phyloP scores from a whole-genome alignment of 2,113 vertebrate species.

The Conger conger region DNA sequence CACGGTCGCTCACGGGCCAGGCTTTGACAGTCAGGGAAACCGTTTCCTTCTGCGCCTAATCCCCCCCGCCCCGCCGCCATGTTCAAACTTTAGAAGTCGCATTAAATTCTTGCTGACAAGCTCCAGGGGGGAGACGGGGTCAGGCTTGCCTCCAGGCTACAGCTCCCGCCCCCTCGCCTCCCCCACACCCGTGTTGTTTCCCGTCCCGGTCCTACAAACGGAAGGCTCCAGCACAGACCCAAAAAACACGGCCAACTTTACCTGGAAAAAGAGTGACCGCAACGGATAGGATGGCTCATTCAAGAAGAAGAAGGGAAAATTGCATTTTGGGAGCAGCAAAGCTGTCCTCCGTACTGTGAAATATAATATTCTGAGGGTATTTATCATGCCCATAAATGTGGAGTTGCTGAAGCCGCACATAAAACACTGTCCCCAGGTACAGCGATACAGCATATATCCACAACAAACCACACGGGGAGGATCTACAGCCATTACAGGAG shows the following conservation, averaged over 20 bases:
- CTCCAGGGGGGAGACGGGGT: slow-evolving; percentile 42
- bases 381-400: background rate
- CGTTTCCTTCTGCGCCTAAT: slow-evolving; percentile 50
- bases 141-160: slow-evolving; percentile 21
- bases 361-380: background rate
- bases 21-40: slow-evolving; percentile 54
- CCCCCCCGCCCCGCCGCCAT: slow-evolving; percentile 47
- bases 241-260: background rate
- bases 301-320: background rate
- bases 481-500: slow-evolving; percentile 5
- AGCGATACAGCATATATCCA: background rate
- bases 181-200: background rate
- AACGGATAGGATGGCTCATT: background rate
- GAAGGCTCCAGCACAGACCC: slow-evolving; percentile 17
- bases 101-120: slow-evolving; percentile 56
- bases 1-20: slow-evolving; percentile 50
- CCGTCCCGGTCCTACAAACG: slow-evolving; percentile 15
- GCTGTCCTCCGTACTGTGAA: background rate
- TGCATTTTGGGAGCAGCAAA: background rate
- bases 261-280: background rate
- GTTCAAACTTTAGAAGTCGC: slow-evolving; percentile 48
- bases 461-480: slow-evolving; percentile 1
- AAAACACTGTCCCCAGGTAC: background rate
- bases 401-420: background rate
- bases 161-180: slow-evolving; percentile 15